These are phyloP conservation scores for Poicephalus gulielmi DNA, from an alignment of 2,113 vertebrate genomes.

Conservation along the genomic window DNA sequence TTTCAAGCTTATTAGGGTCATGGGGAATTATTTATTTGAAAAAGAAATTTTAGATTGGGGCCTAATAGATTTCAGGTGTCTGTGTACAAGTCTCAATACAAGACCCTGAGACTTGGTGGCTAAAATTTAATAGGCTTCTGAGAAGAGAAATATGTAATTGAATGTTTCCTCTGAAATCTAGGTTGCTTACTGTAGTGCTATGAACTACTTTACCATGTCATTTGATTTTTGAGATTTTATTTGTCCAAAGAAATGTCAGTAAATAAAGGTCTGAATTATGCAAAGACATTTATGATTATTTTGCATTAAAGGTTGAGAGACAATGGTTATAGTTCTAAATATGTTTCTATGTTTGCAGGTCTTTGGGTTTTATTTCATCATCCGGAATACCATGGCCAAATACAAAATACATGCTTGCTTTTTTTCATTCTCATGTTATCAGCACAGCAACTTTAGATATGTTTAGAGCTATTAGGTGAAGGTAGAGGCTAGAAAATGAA, in stretches of 20 bases:
- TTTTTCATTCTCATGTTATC: not conserved
- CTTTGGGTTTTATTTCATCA: not conserved
- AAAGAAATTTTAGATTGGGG: not conserved
- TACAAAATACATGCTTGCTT: fast-evolving
- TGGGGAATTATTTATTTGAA: not conserved
- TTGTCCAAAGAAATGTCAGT: not conserved
- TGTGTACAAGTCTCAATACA: not conserved
- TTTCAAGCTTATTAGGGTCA: not conserved
- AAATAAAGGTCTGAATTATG: not conserved
- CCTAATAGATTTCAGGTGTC: not conserved
- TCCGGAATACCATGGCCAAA: not conserved
- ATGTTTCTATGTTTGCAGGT: not conserved
- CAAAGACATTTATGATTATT: not conserved
- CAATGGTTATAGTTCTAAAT: not conserved
- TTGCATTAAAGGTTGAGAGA: not conserved
- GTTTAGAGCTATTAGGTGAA: not conserved
- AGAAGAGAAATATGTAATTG: not conserved
- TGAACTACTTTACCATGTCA: not conserved
- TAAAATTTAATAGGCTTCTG: not conserved
- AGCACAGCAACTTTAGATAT: not conserved
- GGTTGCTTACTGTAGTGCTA: not conserved
- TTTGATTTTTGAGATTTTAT: not conserved
- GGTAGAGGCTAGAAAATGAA: fast-evolving
- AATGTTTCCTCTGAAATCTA: not conserved
- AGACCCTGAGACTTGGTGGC: not conserved